These are phyloP conservation scores for Mus spretus DNA, from an alignment of 2,797 vertebrate species.

Conservation along the genomic window DNA sequence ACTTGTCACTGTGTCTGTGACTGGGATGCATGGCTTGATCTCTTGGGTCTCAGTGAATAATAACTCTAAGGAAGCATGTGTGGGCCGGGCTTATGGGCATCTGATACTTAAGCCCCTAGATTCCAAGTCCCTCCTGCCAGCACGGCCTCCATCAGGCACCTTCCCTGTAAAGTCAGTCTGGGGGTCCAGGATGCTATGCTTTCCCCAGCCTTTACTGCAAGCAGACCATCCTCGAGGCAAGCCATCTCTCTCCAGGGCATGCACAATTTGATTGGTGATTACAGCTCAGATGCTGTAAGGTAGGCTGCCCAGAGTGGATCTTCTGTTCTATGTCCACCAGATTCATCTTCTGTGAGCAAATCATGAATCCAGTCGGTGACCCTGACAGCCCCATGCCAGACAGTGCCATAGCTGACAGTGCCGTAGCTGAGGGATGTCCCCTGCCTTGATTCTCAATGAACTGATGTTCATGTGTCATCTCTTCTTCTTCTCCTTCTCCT, in stretches of 20 bases:
- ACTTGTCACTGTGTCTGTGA: background rate
- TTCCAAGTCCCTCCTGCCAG: background rate
- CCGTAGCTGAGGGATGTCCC: background rate
- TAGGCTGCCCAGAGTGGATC: background rate
- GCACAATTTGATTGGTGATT: background rate
- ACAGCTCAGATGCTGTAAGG: background rate
- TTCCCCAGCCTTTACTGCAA: background rate
- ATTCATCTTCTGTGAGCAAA: background rate
- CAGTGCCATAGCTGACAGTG: rapidly evolving
- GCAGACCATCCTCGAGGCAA: background rate
- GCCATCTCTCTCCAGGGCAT: rapidly evolving
- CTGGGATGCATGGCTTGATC: background rate
- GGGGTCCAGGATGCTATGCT: background rate
- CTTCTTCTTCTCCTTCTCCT: background rate
- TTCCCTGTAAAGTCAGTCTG: background rate
- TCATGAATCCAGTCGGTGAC: background rate
- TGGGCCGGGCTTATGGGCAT: background rate
- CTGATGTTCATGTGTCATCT: background rate
- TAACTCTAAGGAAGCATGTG: background rate
- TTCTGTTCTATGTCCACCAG: background rate
- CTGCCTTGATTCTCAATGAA: background rate
- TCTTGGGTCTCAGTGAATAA: background rate
- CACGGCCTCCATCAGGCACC: no score
- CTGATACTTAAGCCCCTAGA: background rate
- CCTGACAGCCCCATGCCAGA: background rate